These are phyloP conservation scores for Anas capensis DNA, from an alignment of 2,797 vertebrate genomes.

Conservation along the genomic window DNA sequence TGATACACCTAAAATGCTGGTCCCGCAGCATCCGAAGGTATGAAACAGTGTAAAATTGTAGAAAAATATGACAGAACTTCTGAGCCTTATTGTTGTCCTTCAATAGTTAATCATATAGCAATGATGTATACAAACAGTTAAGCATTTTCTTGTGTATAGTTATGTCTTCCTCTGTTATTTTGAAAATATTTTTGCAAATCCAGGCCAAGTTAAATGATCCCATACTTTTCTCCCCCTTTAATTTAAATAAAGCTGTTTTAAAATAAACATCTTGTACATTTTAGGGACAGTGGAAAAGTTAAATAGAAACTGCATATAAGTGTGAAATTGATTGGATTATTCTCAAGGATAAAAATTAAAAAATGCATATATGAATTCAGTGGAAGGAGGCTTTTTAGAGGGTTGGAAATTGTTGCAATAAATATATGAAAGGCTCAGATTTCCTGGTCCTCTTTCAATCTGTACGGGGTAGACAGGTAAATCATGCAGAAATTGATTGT, in stretches of 20 bases:
- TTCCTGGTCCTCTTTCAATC: not conserved
- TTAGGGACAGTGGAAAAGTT: not conserved
- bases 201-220: not conserved
- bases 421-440: not conserved
- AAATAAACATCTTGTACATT: not conserved
- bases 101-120: not conserved
- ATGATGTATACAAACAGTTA: not conserved
- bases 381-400: not conserved
- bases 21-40: not conserved
- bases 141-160: not conserved
- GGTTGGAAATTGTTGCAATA: not conserved
- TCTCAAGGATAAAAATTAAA: not conserved
- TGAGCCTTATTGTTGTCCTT: not conserved
- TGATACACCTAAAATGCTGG: not conserved
- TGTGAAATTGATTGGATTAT: not conserved
- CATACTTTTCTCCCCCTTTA: not conserved
- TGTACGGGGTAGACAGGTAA: not conserved
- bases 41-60: not conserved
- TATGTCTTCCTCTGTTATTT: not conserved
- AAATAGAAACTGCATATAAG: not conserved
- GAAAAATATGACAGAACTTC: not conserved
- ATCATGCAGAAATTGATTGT: not conserved
- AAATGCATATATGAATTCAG: not conserved
- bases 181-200: not conserved
- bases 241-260: not conserved